These are phyloP conservation scores for Nemotelus nigrinus DNA, from an alignment of 2,888 invertebrate genomes.

Conservation along the genomic window DNA sequence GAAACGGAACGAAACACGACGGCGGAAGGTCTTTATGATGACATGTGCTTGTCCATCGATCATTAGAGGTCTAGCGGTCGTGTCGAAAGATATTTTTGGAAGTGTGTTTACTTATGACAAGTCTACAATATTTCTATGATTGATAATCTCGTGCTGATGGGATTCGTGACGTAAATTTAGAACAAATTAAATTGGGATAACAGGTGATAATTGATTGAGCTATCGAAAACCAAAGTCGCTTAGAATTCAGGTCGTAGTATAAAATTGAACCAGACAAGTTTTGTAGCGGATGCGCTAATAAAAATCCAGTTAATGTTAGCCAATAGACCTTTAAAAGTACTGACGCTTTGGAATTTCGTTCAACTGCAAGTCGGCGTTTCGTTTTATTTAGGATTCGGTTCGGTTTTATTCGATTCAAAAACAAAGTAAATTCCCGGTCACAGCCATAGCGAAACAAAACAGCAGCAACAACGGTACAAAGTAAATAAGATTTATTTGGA, in stretches of 20 bases:
- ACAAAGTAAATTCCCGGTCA: too few species aligned
- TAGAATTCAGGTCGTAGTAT: too few species aligned
- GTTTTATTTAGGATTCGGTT: too few species aligned
- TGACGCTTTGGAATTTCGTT: too few species aligned
- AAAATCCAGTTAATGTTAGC: neutral
- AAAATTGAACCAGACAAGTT: too few species aligned
- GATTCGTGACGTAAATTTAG: neutral
- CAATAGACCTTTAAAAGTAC: too few species aligned
- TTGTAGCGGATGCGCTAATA: neutral
- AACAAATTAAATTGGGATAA: neutral
- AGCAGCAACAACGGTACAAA: slow-evolving; percentile 1
- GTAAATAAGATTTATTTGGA: slow-evolving; percentile 10
- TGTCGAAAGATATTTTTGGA: slow-evolving; percentile 9
- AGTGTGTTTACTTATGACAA: slow-evolving; percentile 18
- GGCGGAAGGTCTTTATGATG: neutral
- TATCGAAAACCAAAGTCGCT: neutral
- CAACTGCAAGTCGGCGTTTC: too few species aligned
- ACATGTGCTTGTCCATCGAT: slow-evolving; percentile 9
- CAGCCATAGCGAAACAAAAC: neutral
- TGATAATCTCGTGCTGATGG: neutral
- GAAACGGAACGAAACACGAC: neutral
- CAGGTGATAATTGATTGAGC: neutral
- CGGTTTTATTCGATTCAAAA: too few species aligned
- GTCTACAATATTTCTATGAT: slow-evolving; percentile 14
- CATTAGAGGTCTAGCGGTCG: neutral